phyloP scores from a whole-genome alignment of 1,140 invertebrate genomes.

The Diachasma alloeum region DNA sequence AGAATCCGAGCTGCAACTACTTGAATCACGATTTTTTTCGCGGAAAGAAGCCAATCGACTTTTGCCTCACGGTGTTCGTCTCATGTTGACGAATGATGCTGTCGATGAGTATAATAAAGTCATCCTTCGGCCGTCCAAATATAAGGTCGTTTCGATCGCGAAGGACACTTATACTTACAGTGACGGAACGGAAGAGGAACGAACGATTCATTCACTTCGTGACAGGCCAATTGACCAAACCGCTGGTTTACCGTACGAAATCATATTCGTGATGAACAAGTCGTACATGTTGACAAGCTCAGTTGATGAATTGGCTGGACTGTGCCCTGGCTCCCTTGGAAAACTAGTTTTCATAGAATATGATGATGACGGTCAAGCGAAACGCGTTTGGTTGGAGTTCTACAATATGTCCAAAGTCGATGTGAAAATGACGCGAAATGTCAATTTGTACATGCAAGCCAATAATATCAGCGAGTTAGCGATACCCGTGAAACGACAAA shows the following conservation, averaged over 20 bases:
- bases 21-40: conserved; percentile 34
- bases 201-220: conserved; percentile 44
- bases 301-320: conserved; percentile 53
- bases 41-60: conserved; percentile 25
- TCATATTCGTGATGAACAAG: conserved; percentile 42
- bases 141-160: conserved; percentile 40
- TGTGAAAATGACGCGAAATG: too few species aligned
- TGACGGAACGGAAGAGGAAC: conserved; percentile 26
- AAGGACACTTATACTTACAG: conserved; percentile 34
- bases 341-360: conserved; percentile 46
- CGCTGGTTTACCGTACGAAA: conserved; percentile 50
- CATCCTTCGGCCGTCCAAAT: conserved; percentile 33
- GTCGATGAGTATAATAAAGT: conserved; percentile 34
- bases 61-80: conserved; percentile 33
- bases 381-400: background rate
- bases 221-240: conserved; percentile 48
- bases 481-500: too few species aligned
- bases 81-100: conserved; percentile 31
- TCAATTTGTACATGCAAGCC: too few species aligned
- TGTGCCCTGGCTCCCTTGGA: conserved; percentile 52
- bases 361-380: conserved; percentile 28
- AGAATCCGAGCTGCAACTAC: conserved; percentile 23
- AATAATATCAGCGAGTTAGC: too few species aligned
- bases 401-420: background rate
- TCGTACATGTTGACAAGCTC: conserved; percentile 52